Base-by-base conservation (phyloP, 2,888 invertebrate species). In the Macrophya alboannulata region DNA sequence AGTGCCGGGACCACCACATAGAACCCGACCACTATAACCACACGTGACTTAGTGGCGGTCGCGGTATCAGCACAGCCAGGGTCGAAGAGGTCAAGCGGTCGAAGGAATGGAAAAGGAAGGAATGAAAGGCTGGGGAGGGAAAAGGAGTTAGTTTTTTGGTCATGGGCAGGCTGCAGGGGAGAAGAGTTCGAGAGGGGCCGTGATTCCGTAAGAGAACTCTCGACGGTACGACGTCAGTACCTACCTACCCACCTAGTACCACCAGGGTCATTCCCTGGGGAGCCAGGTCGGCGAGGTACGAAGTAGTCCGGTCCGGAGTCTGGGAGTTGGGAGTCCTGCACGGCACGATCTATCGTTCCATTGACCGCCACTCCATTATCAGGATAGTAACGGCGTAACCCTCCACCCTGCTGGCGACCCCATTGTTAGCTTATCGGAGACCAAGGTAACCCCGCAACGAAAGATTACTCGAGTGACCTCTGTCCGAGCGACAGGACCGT, bases 301-400 rank as follows among this genome's bases (percentile, higher is more conserved):
- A 88, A 55, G n/a, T 10, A 5, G 17, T n/a, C 17, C 55, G n/a
- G 55, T 17, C 55, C n/a, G n/a, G 55, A 17, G 68, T 68, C 37
- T 37, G 37, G 68, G 68, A 37, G 68, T 37, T 17, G 68, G 25
- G 68, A 77, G 51, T 77, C 89, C 88, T 89, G 87, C 88, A 85
- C 86, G 88, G 87, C 87, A 88, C 90, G 90, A 91, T 91, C 91
- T 90, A 91, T 91, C 91, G 90, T 89, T 89, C 90, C 90, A 91
- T 91, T 91, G 92, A 91, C 92, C 91, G 90, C 90, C 89, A 90
- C 91, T 92, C 91, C 90, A 91, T 92, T 92, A 91, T 92, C 92
- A 88, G 90, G 89, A 89, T 90, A 90, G 91, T 91, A 91, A 90
- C 89, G 89, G 88, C 89, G 90, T 90, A 90, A 90, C 90, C 89